A percentile compares a stretch with the other conserved stretches of the same genome.
Conservation (phyloP, 2,113 vertebrate species). For the Balaenoptera acutorostrata region DNA sequence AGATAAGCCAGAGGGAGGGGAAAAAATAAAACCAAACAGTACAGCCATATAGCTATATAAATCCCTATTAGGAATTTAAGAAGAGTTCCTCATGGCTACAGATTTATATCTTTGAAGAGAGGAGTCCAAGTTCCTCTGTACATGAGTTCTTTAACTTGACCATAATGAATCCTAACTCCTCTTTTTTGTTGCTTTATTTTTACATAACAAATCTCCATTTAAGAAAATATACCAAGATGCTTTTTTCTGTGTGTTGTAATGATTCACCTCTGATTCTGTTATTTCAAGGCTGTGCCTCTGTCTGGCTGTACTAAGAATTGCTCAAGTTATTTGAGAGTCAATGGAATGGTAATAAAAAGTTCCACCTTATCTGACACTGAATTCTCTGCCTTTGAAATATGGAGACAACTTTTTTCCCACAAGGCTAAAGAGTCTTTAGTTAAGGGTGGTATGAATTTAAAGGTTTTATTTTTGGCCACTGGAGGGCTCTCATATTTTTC, state of each 20-base stretch:
- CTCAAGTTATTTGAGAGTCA: background rate
- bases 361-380: background rate
- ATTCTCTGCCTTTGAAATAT: conserved; percentile 3
- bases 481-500: conserved; percentile 69
- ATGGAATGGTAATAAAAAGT: background rate
- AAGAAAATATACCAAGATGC: background rate
- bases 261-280: background rate
- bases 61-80: conserved; percentile 11
- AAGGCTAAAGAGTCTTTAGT: background rate
- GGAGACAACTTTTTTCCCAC: background rate
- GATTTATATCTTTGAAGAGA: background rate
- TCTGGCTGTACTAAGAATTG: background rate
- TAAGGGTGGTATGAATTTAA: conserved; percentile 7
- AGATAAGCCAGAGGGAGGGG: conserved; percentile 38
- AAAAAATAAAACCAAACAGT: background rate
- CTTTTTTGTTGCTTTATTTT: background rate
- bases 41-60: conserved; percentile 15
- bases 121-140: background rate
- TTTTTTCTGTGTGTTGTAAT: background rate
- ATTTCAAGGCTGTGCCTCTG: background rate
- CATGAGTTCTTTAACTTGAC: background rate
- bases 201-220: background rate
- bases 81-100: background rate
- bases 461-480: conserved; percentile 65
- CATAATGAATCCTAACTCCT: background rate